Base-by-base conservation (phyloP, 2,888 invertebrate genomes). In the Kuschelorhynchus macadamiae region DNA sequence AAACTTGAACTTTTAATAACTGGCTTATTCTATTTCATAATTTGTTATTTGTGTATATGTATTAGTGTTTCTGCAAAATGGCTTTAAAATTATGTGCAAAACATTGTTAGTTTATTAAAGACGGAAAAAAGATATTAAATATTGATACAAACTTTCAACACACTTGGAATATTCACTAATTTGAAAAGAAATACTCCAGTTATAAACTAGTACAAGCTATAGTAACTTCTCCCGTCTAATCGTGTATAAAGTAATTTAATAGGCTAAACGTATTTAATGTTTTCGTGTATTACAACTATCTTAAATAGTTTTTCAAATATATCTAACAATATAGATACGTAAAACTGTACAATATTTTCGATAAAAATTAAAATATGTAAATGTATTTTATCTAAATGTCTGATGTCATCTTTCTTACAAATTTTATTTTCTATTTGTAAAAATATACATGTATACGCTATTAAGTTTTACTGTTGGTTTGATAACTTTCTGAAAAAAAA, bases 321-420 rank as follows among this genome's bases (percentile, higher is more conserved):
- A 42, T 62, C 36, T 53, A 52, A 16, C 44, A 77, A 79, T 78
- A 79, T 80, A 83, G 80, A 83, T 83, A 83, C 83, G 83, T 83
- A 83, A 83, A 79, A 79, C 80, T 82, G 83, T 83, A 83, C 83
- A 83, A 83, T 83, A 83, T 81, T 79, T 79, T 77, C 75, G 53
- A 71, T 72, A 75, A 75, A 73, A 74, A 75, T 72, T 72, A 71
- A 75, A 76, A 75, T 75, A 74, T 77, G 78, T 79, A 77, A 78
- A 79, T 76, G 76, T 76, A 67, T 66, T 59, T 62, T 25, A 53
- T 32, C 59, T 74, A n/a, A 71, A 56, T 69, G 62, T 72, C 64
- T 63, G 66, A 68, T 41, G 62, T 75, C 75, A 75, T 75, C 67
- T 75, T 76, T 73, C 78, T 76, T 57, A n/a, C 30, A 74, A 73